Evolutionary conservation across 1,140 invertebrate genomes (phyloP).

Genomic region (Nasonia longicornis): DNA sequence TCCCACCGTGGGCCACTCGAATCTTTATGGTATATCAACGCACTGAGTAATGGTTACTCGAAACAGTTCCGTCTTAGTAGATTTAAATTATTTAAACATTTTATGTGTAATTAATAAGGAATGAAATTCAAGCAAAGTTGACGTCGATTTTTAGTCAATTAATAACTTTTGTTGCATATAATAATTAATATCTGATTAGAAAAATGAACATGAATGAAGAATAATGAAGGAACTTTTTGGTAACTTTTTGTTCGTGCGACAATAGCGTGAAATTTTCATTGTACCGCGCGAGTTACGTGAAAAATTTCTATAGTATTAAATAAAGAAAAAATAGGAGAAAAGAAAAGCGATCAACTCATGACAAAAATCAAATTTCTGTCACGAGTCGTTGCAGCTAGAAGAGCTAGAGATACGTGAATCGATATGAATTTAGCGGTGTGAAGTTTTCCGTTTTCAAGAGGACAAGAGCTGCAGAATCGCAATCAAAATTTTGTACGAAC

Average conservation of each 20-base stretch:
- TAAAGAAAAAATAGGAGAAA: constrained; percentile 8
- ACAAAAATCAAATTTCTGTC: constrained; percentile 46
- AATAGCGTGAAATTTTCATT: constrained; percentile 37
- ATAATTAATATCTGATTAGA: neutral
- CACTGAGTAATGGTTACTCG: constrained; percentile 28
- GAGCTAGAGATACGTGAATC: constrained; percentile 34
- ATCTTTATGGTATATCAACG: constrained; percentile 28
- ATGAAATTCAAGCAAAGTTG: neutral
- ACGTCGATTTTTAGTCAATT: neutral
- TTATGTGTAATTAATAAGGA: neutral
- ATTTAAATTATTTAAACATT: neutral
- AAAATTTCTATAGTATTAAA: constrained; percentile 42
- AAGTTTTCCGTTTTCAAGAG: constrained; percentile 7
- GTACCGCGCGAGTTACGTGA: constrained; percentile 21
- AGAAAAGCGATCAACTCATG: constrained; percentile 5
- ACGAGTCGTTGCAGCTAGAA: neutral
- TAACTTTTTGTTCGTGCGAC: constrained; percentile 19
- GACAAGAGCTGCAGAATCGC: constrained; percentile 14
- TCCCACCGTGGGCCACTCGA: constrained; percentile 23
- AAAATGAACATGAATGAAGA: constrained; percentile 3
- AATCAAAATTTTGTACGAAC: constrained; percentile 40
- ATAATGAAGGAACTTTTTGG: constrained; percentile 15
- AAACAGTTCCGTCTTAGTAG: constrained; percentile 24
- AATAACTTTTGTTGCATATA: neutral
- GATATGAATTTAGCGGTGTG: constrained; percentile 30